Conservation (phyloP, 2,113 vertebrate species). For the Telmatochromis brichardi region DNA sequence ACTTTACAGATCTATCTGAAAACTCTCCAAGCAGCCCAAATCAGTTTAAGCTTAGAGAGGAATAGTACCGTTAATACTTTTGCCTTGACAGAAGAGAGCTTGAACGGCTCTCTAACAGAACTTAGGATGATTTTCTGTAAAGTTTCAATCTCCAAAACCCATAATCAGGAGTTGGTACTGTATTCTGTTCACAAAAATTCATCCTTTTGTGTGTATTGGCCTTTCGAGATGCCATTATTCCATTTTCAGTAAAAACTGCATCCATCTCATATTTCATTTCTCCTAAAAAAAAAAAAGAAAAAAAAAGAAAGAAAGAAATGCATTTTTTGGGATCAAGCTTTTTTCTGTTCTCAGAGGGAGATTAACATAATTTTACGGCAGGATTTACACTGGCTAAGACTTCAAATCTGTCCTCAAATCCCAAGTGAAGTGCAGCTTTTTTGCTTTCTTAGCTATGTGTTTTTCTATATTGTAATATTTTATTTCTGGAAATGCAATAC, state of each 20-base stretch:
- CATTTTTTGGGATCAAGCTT: slow-evolving; percentile 9
- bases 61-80: slow-evolving; percentile 20
- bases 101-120: slow-evolving; percentile 27
- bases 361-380: slow-evolving; percentile 59
- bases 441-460: neutral
- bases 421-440: slow-evolving; percentile 20
- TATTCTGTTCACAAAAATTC: neutral
- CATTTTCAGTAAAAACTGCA: neutral
- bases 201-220: neutral
- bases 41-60: slow-evolving; percentile 32
- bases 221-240: slow-evolving; percentile 24
- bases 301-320: neutral
- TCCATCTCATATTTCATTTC: neutral
- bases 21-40: slow-evolving; percentile 32
- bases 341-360: slow-evolving; percentile 22
- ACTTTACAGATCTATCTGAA: slow-evolving; percentile 30
- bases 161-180: slow-evolving; percentile 14
- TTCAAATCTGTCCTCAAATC: slow-evolving; percentile 50
- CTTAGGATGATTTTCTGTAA: neutral
- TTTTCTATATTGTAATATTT: neutral
- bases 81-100: slow-evolving; percentile 18
- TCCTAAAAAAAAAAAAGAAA: neutral
- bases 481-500: neutral
- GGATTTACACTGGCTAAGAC: slow-evolving; percentile 52
- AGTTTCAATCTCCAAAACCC: slow-evolving; percentile 5